Conservation (phyloP, 2,797 vertebrate genomes). For the Anguilla obscura region DNA sequence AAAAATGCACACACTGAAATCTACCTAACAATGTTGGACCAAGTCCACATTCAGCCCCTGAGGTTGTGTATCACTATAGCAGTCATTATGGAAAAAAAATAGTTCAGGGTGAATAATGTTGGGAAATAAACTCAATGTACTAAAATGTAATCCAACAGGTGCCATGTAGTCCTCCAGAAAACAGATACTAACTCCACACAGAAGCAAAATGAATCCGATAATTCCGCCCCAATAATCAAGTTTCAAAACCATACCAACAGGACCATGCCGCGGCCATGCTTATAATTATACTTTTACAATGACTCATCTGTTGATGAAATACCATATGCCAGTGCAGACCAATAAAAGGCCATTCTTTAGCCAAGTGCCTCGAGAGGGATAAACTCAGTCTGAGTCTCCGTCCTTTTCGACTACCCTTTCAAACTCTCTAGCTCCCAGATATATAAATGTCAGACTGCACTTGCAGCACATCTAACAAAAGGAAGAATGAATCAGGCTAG, state of each 20-base stretch:
- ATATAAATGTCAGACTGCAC: constrained; percentile 28
- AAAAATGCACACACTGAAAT: background rate
- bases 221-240: background rate
- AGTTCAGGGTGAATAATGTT: background rate
- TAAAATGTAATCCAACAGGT: constrained; percentile 34
- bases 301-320: constrained; percentile 41
- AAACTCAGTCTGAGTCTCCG: constrained; percentile 12
- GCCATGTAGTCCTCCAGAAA: background rate
- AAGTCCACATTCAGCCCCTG: background rate
- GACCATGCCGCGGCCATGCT: background rate
- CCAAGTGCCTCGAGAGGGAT: constrained; percentile 24
- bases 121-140: constrained; percentile 27
- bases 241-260: background rate
- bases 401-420: constrained; percentile 25
- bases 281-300: constrained; percentile 11
- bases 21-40: background rate
- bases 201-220: constrained; percentile 14
- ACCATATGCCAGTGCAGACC: constrained; percentile 27
- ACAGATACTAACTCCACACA: constrained; percentile 27
- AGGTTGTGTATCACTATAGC: background rate
- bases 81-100: background rate
- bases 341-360: constrained; percentile 29
- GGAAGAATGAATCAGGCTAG: background rate
- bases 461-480: background rate
- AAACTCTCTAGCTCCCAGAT: constrained; percentile 2